Evolutionary conservation across 2,113 vertebrate genomes (phyloP).

Genomic region (Eulemur rufifrons): DNA sequence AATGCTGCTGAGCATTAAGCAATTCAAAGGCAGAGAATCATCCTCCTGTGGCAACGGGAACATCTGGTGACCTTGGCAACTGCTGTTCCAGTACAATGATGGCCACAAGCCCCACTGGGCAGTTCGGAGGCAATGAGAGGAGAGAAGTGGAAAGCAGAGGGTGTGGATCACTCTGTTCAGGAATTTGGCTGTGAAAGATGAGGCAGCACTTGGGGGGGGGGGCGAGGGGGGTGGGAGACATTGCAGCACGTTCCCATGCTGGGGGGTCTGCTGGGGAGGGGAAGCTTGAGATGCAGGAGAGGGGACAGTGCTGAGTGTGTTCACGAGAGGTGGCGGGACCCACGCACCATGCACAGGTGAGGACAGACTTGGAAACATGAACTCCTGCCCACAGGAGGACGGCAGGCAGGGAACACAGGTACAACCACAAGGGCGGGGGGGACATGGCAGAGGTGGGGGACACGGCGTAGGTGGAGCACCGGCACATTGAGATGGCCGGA

Average conservation of each 20-base stretch:
- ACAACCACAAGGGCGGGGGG: neutral
- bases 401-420: too few relatives aligned
- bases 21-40: neutral
- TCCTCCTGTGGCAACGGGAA: neutral
- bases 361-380: neutral
- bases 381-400: neutral
- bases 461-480: neutral
- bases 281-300: neutral
- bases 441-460: rapidly evolving
- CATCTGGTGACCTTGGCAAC: neutral
- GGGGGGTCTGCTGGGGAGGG: rapidly evolving
- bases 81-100: neutral
- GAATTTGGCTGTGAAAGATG: neutral
- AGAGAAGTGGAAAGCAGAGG: neutral
- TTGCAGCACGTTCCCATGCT: neutral
- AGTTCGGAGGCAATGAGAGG: neutral
- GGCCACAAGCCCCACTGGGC: neutral
- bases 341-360: rapidly evolving
- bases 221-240: neutral
- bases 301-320: too few relatives aligned
- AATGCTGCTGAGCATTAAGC: neutral
- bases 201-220: too few relatives aligned
- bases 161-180: neutral
- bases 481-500: neutral
- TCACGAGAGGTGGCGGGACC: rapidly evolving